phyloP scores from a whole-genome alignment of 2,797 vertebrate species.

The Tadarida brasiliensis region DNA sequence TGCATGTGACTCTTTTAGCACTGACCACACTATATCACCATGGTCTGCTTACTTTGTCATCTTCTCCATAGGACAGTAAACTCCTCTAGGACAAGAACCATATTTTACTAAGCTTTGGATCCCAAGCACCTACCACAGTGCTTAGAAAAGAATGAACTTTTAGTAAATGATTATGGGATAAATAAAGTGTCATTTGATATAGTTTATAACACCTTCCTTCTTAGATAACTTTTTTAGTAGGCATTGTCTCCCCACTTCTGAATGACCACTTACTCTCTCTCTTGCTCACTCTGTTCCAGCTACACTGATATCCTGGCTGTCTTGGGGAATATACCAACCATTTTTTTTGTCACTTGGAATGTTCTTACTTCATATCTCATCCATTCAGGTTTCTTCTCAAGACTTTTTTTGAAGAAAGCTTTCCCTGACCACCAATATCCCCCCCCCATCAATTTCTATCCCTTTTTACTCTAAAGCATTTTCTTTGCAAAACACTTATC shows the following conservation, averaged over 20 bases:
- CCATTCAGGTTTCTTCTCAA: neutral
- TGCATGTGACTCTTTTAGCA: neutral
- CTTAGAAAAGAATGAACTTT: neutral
- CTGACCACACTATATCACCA: too few species aligned
- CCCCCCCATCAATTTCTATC: neutral
- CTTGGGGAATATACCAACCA: neutral
- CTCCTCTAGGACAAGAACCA: neutral
- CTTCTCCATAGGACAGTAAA: neutral
- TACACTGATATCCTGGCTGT: neutral
- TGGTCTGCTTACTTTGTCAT: neutral
- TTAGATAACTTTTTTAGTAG: neutral
- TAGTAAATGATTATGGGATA: neutral
- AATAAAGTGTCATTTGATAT: neutral
- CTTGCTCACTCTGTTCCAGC: neutral
- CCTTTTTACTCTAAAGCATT: neutral
- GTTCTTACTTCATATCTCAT: neutral
- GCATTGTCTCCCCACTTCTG: neutral
- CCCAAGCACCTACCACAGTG: neutral
- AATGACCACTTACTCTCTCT: neutral
- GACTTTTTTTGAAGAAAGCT: neutral
- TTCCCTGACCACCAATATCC: neutral
- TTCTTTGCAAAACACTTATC: neutral
- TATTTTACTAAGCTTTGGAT: neutral
- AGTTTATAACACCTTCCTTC: neutral
- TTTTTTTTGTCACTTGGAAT: neutral